Base-by-base conservation (phyloP, 2,888 invertebrate genomes). In the Eustalomyia histrio region DNA sequence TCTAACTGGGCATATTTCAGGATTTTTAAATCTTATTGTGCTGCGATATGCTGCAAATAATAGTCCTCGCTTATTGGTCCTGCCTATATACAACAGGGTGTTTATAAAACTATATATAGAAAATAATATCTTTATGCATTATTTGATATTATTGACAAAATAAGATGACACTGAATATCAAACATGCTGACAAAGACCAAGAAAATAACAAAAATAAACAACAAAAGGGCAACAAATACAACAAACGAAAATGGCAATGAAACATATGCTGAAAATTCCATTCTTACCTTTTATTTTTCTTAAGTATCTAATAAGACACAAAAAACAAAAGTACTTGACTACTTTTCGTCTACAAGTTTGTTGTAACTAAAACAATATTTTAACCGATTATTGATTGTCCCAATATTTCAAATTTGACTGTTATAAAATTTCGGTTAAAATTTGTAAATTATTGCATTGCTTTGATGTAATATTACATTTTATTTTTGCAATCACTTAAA, bases 201-300 rank as follows among this genome's bases (percentile, higher is more conserved):
- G 74, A 81, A 80, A 78, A 52, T 47, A 29, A 24, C 18, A 12
- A 53, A 16, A 76, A 47, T 39, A 57, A 21, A 39, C 21, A 39
- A 6, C 35, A 58, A 74, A 68, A 73, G 58, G 69, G 69, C 65
- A 67, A 24, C 43, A 75, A 72, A 24, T 17, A 72, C 12, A 17
- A 43, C 24, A 52, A 58, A 14, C 10, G 14, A 50, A 43, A 65
- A 71, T 81, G 81, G 18, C 78, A 81, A 60, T 81, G 78, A 81
- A 81, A 81, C 55, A 65, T 12, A 39, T 55, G 12, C 57, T 67
- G 53, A 75, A 81, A 81, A 78, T 74, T 57, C 58, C 71, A 71
- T 81, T 75, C 81, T 78, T 78, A 81, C 81, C 81, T 81, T 1
- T 39, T 53, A n/a, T 50, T 75, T 47, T 8, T 47, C n/a, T 1